phyloP scores from a whole-genome alignment of 2,797 vertebrate species.

The Gadopsis bispinosus region DNA sequence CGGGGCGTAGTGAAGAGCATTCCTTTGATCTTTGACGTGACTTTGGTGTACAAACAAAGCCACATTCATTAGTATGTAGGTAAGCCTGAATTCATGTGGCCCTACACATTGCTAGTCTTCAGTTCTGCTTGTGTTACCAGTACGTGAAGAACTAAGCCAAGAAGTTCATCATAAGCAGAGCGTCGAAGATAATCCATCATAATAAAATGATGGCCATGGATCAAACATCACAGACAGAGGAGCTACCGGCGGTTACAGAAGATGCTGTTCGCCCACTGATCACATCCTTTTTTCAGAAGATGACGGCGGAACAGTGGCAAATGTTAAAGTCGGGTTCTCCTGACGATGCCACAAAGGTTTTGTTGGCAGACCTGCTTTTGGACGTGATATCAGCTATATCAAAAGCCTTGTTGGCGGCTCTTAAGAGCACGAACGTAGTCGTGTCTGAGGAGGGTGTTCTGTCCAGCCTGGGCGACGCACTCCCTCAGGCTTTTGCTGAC shows the following conservation, averaged over 20 bases:
- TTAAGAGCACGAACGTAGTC: background rate
- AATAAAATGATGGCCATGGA: background rate
- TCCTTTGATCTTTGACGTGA: too few species aligned
- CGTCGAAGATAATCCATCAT: too few species aligned
- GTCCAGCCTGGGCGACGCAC: background rate
- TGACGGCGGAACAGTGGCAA: background rate
- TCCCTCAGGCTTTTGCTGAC: background rate
- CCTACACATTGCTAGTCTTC: too few species aligned
- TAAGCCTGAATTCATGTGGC: too few species aligned
- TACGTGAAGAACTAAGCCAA: too few species aligned
- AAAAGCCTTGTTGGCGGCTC: background rate
- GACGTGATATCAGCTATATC: background rate
- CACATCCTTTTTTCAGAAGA: background rate
- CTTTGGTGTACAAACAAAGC: too few species aligned
- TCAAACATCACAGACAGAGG: too few species aligned
- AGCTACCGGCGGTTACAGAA: background rate
- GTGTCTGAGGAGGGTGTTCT: background rate
- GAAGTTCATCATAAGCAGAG: too few species aligned
- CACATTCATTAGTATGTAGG: too few species aligned
- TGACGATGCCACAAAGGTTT: background rate
- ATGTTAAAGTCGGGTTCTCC: background rate
- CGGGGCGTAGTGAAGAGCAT: too few species aligned
- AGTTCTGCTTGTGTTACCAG: too few species aligned
- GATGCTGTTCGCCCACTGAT: background rate
- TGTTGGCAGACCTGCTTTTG: background rate